A percentile compares a stretch with the other conserved stretches of the same genome.
These are phyloP conservation scores for Oreochromis mossambicus DNA, from an alignment of 2,797 vertebrate species.

Conservation along the genomic window DNA sequence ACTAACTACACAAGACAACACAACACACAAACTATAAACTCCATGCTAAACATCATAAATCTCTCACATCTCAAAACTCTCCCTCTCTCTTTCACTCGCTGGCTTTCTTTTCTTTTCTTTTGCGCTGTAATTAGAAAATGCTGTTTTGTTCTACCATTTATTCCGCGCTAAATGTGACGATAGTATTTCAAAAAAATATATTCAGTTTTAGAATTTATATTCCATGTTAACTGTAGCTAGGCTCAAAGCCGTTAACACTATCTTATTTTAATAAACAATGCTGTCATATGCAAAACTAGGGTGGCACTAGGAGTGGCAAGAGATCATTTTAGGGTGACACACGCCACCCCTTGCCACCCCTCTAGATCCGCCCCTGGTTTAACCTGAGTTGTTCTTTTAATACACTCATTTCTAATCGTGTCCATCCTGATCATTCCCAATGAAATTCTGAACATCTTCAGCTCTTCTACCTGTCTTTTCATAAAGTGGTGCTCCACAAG, in stretches of 20 bases:
- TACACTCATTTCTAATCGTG: rapidly evolving
- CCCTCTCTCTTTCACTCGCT: neutral
- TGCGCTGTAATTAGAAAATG: neutral
- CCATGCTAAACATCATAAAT: neutral
- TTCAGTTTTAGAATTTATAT: neutral
- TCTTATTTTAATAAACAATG: neutral
- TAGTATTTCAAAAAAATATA: neutral
- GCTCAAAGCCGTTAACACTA: neutral
- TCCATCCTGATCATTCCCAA: neutral
- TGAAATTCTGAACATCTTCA: neutral
- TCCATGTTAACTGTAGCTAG: neutral
- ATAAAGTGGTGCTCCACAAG: neutral
- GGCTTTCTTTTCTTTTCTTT: neutral
- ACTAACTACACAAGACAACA: neutral
- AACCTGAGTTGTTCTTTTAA: neutral
- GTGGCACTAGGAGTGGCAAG: neutral
- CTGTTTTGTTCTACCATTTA: neutral
- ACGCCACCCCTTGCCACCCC: neutral
- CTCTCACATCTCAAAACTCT: neutral
- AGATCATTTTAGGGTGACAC: neutral
- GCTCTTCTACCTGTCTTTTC: neutral
- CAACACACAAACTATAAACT: neutral
- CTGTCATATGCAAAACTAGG: neutral
- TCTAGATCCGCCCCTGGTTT: neutral
- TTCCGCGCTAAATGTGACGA: neutral